Conservation (phyloP, 1,140 invertebrate genomes). For the Spodoptera frugiperda region DNA sequence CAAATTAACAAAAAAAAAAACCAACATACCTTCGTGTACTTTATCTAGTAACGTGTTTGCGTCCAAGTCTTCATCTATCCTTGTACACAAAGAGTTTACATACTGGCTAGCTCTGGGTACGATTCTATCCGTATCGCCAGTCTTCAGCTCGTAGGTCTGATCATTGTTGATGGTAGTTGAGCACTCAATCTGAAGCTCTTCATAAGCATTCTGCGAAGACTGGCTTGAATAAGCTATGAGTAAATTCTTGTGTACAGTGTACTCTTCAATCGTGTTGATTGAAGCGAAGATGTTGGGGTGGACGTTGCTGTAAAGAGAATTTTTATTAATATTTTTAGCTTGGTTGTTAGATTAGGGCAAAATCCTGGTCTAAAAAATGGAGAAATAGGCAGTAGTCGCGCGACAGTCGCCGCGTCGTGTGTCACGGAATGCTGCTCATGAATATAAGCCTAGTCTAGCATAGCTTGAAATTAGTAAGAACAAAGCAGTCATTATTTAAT, state of each 20-base stretch:
- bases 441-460: no score
- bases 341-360: no score
- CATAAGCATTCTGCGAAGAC: conserved; percentile 72
- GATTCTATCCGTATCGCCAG: conserved; percentile 70
- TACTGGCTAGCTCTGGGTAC: conserved; percentile 72
- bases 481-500: no score
- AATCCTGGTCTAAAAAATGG: no score
- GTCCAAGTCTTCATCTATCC: conserved; percentile 69
- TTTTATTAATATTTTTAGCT: neutral
- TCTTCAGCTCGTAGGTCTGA: conserved; percentile 71
- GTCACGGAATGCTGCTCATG: no score
- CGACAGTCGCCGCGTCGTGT: no score
- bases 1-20: conserved; percentile 8
- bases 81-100: conserved; percentile 70
- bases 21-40: conserved; percentile 70
- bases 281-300: conserved; percentile 66
- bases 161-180: conserved; percentile 68
- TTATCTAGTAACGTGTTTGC: conserved; percentile 73
- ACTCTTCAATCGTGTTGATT: conserved; percentile 66
- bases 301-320: conserved; percentile 50
- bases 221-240: conserved; percentile 74
- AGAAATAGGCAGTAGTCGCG: no score
- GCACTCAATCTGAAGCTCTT: conserved; percentile 75
- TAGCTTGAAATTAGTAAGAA: no score
- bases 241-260: conserved; percentile 67